Evolutionary conservation across 2,797 vertebrate genomes (phyloP).

Genomic region (Poeciliopsis gracilis): DNA sequence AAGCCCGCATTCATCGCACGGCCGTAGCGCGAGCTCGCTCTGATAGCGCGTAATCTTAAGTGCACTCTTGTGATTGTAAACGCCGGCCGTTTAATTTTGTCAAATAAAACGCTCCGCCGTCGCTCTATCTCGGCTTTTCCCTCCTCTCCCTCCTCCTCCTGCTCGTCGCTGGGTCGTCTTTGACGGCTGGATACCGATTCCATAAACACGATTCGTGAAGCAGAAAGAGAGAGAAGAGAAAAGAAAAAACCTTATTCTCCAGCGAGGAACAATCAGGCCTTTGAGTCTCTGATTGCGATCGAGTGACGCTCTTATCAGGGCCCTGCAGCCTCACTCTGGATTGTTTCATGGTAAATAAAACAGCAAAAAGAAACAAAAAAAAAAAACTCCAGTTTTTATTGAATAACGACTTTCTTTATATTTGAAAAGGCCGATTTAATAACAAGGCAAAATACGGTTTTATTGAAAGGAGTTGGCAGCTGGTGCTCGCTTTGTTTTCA

Average conservation of each 20-base stretch:
- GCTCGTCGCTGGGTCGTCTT: conserved; percentile 27
- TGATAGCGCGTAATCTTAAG: not conserved
- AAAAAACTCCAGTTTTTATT: conserved; percentile 57
- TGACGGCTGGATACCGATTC: conserved; percentile 25
- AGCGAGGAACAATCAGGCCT: conserved; percentile 53
- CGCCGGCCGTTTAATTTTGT: not conserved
- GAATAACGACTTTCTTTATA: conserved; percentile 48
- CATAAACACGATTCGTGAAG: conserved; percentile 33
- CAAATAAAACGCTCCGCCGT: conserved; percentile 1
- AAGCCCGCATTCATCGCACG: not conserved
- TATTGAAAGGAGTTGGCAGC: conserved; percentile 48
- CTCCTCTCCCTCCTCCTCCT: conserved; percentile 15
- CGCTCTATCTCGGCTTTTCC: conserved; percentile 7
- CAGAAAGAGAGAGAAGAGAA: conserved; percentile 14
- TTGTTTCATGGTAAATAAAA: conserved; percentile 70
- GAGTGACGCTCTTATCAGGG: conserved; percentile 61
- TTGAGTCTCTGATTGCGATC: conserved; percentile 46
- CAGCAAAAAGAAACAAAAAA: conserved; percentile 33
- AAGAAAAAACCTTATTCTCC: conserved; percentile 21
- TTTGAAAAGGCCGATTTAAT: conserved; percentile 58
- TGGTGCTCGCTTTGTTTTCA: conserved; percentile 50
- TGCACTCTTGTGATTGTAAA: not conserved
- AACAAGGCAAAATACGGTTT: conserved; percentile 39
- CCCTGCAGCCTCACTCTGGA: conserved; percentile 53
- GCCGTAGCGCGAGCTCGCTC: not conserved